Percentiles rank a stretch among this genome's conserved stretches.
phyloP scores from a whole-genome alignment of 2,797 vertebrate genomes.

The Falco concolor region DNA sequence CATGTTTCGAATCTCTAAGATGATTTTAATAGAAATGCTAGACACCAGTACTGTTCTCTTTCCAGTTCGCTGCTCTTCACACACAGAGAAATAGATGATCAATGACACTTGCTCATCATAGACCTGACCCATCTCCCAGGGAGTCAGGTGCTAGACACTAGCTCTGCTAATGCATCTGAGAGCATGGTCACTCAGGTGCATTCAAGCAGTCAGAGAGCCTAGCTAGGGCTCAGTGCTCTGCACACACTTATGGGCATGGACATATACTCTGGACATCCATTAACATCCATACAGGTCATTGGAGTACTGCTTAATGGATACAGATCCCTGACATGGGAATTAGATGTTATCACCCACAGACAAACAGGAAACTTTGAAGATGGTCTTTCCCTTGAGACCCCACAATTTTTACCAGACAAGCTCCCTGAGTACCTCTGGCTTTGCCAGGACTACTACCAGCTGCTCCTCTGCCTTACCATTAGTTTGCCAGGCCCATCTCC shows the following conservation, averaged over 20 bases:
- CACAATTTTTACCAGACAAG: neutral
- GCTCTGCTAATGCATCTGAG: neutral
- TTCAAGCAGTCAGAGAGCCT: rapidly evolving
- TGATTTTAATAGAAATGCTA: neutral
- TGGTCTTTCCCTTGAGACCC: neutral
- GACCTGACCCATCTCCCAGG: neutral
- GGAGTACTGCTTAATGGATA: neutral
- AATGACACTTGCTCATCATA: neutral
- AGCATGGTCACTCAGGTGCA: rapidly evolving
- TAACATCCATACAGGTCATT: neutral
- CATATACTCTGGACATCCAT: rapidly evolving
- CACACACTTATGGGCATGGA: rapidly evolving
- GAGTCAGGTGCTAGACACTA: neutral
- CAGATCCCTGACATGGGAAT: neutral
- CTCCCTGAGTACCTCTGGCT: neutral
- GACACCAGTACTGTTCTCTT: neutral
- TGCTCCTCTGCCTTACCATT: neutral
- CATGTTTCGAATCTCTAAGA: neutral
- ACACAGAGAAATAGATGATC: neutral
- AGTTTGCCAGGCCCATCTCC: neutral
- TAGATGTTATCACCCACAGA: neutral
- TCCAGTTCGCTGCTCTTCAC: neutral
- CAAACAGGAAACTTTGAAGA: neutral
- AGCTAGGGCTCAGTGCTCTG: neutral
- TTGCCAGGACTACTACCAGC: neutral